phyloP scores from a whole-genome alignment of 2,797 vertebrate species.

The Sebastes iracundus region DNA sequence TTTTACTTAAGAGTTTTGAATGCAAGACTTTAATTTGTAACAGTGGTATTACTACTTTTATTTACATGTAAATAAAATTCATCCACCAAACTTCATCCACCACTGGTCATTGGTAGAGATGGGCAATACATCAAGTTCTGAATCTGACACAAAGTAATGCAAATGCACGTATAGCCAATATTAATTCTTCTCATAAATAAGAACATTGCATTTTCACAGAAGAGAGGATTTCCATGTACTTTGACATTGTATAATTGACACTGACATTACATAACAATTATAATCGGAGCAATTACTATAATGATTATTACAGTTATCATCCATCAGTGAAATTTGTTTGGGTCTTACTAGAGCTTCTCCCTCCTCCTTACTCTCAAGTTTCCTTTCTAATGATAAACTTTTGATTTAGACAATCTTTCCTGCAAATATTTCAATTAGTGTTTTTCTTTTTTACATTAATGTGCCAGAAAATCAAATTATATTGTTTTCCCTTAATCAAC shows the following conservation, averaged over 20 bases:
- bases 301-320: slow-evolving; percentile 4
- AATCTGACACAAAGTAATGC: background rate
- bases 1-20: too few species aligned
- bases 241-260: background rate
- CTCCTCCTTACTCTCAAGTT: background rate
- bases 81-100: too few species aligned
- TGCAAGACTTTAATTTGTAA: too few species aligned
- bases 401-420: background rate
- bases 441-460: accelerated
- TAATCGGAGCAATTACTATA: background rate
- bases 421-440: background rate
- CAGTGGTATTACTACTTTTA: too few species aligned
- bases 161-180: background rate
- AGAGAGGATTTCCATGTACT: background rate
- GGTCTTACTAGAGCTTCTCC: background rate
- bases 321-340: background rate
- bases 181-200: background rate
- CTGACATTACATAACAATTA: background rate
- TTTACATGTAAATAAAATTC: too few species aligned
- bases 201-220: background rate
- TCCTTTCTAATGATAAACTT: background rate
- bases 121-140: background rate
- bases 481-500: background rate
- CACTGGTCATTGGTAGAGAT: background rate
- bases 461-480: background rate